Evolutionary conservation across 2,113 vertebrate genomes (phyloP).

Genomic region (Semicossyphus pulcher): DNA sequence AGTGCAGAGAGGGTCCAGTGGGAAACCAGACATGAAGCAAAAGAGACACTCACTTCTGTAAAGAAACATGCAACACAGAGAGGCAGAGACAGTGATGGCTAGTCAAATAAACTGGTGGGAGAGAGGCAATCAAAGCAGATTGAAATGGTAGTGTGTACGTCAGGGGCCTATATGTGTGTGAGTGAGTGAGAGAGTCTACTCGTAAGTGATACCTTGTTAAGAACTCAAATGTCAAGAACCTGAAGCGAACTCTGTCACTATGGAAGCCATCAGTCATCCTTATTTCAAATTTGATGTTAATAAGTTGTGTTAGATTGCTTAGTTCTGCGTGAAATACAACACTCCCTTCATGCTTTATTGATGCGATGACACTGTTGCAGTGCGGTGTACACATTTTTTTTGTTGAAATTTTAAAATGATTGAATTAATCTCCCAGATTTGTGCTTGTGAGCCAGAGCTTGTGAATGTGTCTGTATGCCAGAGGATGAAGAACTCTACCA

Average conservation of each 20-base stretch:
- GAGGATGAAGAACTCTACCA: too few species aligned
- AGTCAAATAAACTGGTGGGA: conserved; percentile 67
- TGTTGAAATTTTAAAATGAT: too few species aligned
- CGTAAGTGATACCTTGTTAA: conserved; percentile 51
- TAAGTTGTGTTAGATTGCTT: conserved; percentile 31
- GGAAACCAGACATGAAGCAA: conserved; percentile 70
- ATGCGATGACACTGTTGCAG: not conserved
- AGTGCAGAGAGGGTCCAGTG: conserved; percentile 73
- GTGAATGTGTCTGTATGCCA: too few species aligned
- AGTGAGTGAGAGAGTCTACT: not conserved
- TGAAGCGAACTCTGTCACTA: conserved; percentile 31
- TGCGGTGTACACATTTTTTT: not conserved
- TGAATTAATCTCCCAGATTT: too few species aligned
- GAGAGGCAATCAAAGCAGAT: conserved; percentile 61
- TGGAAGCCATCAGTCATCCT: conserved; percentile 55
- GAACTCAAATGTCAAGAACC: conserved; percentile 51
- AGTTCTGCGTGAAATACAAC: conserved; percentile 16
- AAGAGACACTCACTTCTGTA: conserved; percentile 68
- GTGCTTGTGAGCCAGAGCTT: too few species aligned
- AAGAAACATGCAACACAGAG: conserved; percentile 66
- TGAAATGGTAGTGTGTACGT: conserved; percentile 32
- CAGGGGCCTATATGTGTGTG: not conserved
- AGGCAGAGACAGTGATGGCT: conserved; percentile 71
- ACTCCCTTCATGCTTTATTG: not conserved
- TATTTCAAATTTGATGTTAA: conserved; percentile 52